Evolutionary conservation across 2,888 invertebrate species (phyloP), one percentile per base, ranked within the genome.

Genomic region (Ferdinandea cuprea): DNA sequence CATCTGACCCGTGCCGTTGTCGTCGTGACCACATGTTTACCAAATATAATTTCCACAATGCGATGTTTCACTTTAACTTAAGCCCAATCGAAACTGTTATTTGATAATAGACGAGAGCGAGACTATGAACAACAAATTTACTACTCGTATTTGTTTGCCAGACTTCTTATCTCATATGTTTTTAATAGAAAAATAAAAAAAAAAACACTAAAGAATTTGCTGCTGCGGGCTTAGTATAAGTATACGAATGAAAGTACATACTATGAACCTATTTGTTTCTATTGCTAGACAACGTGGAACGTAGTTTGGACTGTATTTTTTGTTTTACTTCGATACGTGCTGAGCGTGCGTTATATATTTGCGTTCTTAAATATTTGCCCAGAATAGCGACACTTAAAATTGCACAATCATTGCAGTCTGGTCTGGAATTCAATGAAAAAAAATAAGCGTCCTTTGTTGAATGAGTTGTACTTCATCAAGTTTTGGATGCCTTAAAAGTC

Each of bases 281-380:
- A 25, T 8, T 11, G 65, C 54, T 25, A 73, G 73, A 74, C 73
- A 74, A 65, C 69, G 37, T 48, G 61, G 76, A 65, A 81, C 77
- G 66, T 71, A 56, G 30, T 42, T 44, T 44, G 19, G 19, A 44
- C n/a, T 17, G 6, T 40, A 15, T 40, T n/a, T 40, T 40, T 15
- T 15, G 9, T 50, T 15, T 28, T 52, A 44, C 25, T 65, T 71
- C 46, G 58, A 50, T 61, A 72, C 69, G 81, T 76, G 69, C 17
- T 66, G 13, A 76, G 44, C 28, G 80, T 81, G 65, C 54, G 52
- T 25, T 32, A 28, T 65, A 28, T 13, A 77, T 58, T 69, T 74
- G 59, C 68, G 46, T 80, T 69, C 54, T 46, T 21, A 32, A 71
- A 71, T 61, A 61, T 25, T 21, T 13, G 25, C 15, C 8, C 19